Conservation (phyloP, 2,797 vertebrate genomes). For the Hyperoplus immaculatus region DNA sequence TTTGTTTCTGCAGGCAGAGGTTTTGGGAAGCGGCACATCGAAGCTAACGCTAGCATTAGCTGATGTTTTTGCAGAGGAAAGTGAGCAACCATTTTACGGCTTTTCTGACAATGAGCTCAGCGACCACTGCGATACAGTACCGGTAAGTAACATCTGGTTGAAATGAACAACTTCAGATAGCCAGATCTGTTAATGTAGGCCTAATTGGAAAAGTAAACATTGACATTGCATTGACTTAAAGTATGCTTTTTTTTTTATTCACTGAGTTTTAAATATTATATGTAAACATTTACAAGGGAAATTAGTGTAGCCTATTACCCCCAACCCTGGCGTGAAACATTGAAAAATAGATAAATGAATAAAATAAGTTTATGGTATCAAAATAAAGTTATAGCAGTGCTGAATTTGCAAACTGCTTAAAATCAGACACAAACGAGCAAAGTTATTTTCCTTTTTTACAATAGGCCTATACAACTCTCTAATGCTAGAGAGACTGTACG, state of each 20-base stretch:
- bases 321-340: too few relatives aligned
- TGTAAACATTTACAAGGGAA: too few relatives aligned
- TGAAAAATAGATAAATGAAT: too few relatives aligned
- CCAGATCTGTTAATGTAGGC: background rate
- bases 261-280: too few relatives aligned
- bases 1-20: slow-evolving; percentile 16
- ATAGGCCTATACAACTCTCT: too few relatives aligned
- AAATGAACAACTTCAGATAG: background rate
- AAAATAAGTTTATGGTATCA: too few relatives aligned
- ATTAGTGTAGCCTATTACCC: too few relatives aligned
- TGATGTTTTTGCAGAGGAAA: slow-evolving; percentile 76
- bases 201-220: background rate
- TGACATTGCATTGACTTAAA: background rate
- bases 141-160: slow-evolving; percentile 40
- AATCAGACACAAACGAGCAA: background rate
- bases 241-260: too few relatives aligned
- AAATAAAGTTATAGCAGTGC: too few relatives aligned
- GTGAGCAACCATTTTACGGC: slow-evolving; percentile 79
- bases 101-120: slow-evolving; percentile 78
- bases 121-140: background rate
- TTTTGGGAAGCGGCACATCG: slow-evolving; percentile 18
- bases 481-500: too few relatives aligned
- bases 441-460: too few relatives aligned
- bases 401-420: background rate
- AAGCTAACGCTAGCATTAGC: slow-evolving; percentile 59